Base-by-base conservation (phyloP, 2,888 invertebrate genomes). In the Yponomeuta evonymella region DNA sequence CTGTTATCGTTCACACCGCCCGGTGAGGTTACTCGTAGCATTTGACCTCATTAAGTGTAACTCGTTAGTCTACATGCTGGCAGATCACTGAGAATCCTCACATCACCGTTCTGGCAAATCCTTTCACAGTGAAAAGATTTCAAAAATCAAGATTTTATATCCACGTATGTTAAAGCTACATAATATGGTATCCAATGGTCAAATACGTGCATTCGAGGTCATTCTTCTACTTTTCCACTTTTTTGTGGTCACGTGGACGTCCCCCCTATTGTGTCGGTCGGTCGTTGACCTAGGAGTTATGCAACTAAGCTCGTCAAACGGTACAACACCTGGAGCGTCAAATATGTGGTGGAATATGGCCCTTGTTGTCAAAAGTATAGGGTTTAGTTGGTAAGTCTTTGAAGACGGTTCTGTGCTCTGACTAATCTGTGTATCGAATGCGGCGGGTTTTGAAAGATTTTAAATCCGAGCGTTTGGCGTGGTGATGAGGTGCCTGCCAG, bases 321-420 rank as follows among this genome's bases (percentile, higher is more conserved):
- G 76, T 73, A 78, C 78, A 78, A 86, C 87, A 88, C 87, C 87
- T 87, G 85, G 84, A 80, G 76, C 82, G 81, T 73, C 29, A 30
- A 23, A 30, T 12, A 65, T 29, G 65, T 75, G 77, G 65, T 29
- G 65, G 51, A 58, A 15, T 58, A 12, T 58, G 51, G 51, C 12
- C 51, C 51, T 58, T 58, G 15, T 58, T 58, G 4, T 15, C 12
- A 58, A 15, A 12, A 15, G 15, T 3, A 15, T 15, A 58, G 15
- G 51, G 15, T 58, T 15, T 15, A 58, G 51, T 58, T 58, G 12
- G 51, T 5, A 15, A 12, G 51, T 15, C 3, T 15, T 58, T 15
- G 51, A 15, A 15, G 51, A 12, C 51, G 51, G 12, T 15, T 58
- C 51, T 15, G 51, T 58, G 51, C 51, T 58, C 51, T 15, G 15